Conservation (phyloP, 2,113 vertebrate species). For the Ginglymostoma cirratum region DNA sequence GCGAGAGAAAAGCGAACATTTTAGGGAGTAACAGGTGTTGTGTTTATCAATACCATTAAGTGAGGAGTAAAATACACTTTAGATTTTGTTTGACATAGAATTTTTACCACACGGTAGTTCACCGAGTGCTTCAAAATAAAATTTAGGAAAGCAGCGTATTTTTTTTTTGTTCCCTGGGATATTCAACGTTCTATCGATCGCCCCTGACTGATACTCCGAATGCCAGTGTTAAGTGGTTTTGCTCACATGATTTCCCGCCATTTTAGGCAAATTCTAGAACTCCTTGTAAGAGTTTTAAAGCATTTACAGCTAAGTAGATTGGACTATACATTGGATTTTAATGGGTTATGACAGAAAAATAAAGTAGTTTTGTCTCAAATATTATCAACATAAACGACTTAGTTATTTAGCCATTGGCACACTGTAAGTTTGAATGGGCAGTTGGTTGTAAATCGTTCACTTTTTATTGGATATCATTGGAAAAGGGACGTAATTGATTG, state of each 20-base stretch:
- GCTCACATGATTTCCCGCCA: not conserved
- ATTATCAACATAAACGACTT: not conserved
- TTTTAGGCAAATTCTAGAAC: not conserved
- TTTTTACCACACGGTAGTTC: not conserved
- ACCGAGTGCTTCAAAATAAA: not conserved
- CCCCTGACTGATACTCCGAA: not conserved
- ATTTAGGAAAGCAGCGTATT: not conserved
- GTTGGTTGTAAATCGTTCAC: not conserved
- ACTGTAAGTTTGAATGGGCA: not conserved
- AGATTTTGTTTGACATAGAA: not conserved
- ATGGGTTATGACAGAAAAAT: not conserved
- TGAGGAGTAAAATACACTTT: not conserved
- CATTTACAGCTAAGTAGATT: not conserved
- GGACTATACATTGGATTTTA: not conserved
- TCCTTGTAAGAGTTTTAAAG: not conserved
- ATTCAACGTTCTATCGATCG: not conserved
- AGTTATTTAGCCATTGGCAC: not conserved
- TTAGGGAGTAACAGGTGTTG: no score
- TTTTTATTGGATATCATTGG: not conserved
- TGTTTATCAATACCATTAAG: not conserved
- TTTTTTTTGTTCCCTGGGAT: not conserved
- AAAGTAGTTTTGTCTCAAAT: not conserved
- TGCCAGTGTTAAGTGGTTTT: not conserved
- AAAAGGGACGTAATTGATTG: not conserved
- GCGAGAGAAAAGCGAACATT: not conserved